These are phyloP conservation scores for Manacus vitellinus DNA, from an alignment of 2,113 vertebrate genomes.

Conservation along the genomic window DNA sequence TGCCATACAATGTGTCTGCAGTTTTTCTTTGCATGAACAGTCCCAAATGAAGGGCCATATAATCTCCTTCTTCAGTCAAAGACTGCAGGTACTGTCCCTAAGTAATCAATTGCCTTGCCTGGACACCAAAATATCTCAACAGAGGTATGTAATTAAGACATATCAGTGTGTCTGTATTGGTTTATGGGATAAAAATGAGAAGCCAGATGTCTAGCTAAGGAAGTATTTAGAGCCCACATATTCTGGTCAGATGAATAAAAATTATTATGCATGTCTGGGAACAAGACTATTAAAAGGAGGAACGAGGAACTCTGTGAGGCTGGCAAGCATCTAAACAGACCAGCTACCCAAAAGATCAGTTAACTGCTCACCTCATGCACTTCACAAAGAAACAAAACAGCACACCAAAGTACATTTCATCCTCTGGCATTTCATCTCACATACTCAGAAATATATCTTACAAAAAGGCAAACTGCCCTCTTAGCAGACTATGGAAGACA, in stretches of 20 bases:
- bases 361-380: not conserved
- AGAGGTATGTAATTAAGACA: not conserved
- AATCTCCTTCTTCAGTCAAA: not conserved
- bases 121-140: not conserved
- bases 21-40: not conserved
- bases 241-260: not conserved
- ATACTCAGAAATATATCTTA: not conserved
- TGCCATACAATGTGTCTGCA: not conserved
- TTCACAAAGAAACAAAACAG: not conserved
- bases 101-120: not conserved
- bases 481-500: not conserved
- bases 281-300: not conserved
- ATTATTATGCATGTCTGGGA: not conserved
- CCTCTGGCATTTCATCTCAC: not conserved
- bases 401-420: not conserved
- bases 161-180: not conserved
- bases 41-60: not conserved
- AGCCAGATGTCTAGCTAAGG: not conserved
- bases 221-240: not conserved
- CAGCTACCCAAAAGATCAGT: not conserved
- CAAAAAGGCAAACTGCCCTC: not conserved
- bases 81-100: not conserved
- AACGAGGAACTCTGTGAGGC: not conserved
- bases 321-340: not conserved
- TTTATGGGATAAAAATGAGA: not conserved